Conservation (phyloP, 2,888 invertebrate genomes). For the Heliothis peltigera region DNA sequence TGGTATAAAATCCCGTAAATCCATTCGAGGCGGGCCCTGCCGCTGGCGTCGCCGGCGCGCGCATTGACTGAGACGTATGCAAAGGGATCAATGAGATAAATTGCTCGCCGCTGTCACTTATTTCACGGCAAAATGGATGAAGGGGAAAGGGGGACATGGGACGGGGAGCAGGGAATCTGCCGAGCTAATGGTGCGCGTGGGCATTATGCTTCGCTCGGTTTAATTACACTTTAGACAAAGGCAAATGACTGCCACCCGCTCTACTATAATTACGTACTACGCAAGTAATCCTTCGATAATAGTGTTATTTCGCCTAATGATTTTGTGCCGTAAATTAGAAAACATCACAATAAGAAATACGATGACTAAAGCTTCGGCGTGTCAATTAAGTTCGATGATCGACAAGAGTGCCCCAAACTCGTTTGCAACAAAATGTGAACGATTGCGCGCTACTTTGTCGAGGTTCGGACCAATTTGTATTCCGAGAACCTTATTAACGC, state of each 20-base stretch:
- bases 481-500: constrained; percentile 59
- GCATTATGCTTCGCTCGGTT: constrained; percentile 74
- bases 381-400: constrained; percentile 49
- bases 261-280: constrained; percentile 49
- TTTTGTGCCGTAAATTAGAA: constrained; percentile 36
- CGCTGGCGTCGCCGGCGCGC: constrained; percentile 65
- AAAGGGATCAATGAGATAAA: constrained; percentile 87
- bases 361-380: constrained; percentile 11
- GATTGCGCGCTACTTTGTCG: constrained; percentile 46
- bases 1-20: constrained; percentile 77
- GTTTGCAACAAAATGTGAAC: constrained; percentile 50
- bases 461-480: constrained; percentile 51
- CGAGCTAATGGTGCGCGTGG: constrained; percentile 81
- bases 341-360: constrained; percentile 28
- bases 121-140: constrained; percentile 76
- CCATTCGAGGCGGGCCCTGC: constrained; percentile 69
- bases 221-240: constrained; percentile 75
- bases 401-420: constrained; percentile 42
- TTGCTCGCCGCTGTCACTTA: constrained; percentile 83
- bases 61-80: constrained; percentile 86
- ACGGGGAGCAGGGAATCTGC: constrained; percentile 61
- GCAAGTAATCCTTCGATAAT: constrained; percentile 44
- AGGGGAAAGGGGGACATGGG: constrained; percentile 54
- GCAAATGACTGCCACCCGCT: constrained; percentile 61
- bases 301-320: constrained; percentile 42